Percentiles rank a stretch among this genome's conserved stretches.
Evolutionary conservation across 2,113 vertebrate genomes (phyloP).

Genomic region (Triplophysa tibetana): DNA sequence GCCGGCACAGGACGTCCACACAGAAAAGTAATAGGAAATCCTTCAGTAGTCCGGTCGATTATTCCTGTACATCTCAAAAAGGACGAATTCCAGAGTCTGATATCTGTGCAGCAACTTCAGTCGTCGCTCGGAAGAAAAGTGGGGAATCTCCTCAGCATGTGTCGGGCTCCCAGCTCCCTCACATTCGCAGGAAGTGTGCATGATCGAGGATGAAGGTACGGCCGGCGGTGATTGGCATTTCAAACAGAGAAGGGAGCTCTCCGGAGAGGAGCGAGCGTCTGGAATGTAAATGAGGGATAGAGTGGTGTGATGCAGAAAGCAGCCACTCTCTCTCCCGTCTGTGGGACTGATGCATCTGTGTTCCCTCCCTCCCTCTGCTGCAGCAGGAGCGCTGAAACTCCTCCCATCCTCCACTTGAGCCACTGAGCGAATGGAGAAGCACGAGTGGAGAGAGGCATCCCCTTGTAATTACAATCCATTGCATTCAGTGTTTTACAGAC

Average conservation of each 20-base stretch:
- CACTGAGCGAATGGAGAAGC: slow-evolving; percentile 46
- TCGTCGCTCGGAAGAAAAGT: background rate
- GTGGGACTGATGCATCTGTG: slow-evolving; percentile 27
- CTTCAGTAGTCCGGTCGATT: slow-evolving; percentile 6
- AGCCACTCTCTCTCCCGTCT: slow-evolving; percentile 41
- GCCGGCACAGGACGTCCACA: slow-evolving; percentile 14
- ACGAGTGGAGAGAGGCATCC: slow-evolving; percentile 48
- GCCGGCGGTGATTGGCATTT: slow-evolving; percentile 50
- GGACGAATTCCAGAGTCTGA: slow-evolving; percentile 7
- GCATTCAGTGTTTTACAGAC: background rate
- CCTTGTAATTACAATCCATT: slow-evolving; percentile 29
- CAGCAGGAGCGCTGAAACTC: slow-evolving; percentile 66
- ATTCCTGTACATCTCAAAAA: slow-evolving; percentile 34
- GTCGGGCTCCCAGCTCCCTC: slow-evolving; percentile 15
- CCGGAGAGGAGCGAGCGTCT: slow-evolving; percentile 54
- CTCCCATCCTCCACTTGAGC: slow-evolving; percentile 56
- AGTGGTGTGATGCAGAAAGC: slow-evolving; percentile 53
- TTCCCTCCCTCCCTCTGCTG: slow-evolving; percentile 55
- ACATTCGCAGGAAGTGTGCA: slow-evolving; percentile 19
- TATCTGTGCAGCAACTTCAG: slow-evolving; percentile 49
- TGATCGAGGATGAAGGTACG: slow-evolving; percentile 42
- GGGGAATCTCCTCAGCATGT: slow-evolving; percentile 36
- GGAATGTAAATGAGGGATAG: slow-evolving; percentile 61
- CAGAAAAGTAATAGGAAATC: slow-evolving; percentile 37
- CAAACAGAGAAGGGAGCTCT: slow-evolving; percentile 49